These are phyloP conservation scores for Chondrosia reniformis DNA, from an alignment of 37 sponge, comb jelly and placozoan species.

Conservation along the genomic window DNA sequence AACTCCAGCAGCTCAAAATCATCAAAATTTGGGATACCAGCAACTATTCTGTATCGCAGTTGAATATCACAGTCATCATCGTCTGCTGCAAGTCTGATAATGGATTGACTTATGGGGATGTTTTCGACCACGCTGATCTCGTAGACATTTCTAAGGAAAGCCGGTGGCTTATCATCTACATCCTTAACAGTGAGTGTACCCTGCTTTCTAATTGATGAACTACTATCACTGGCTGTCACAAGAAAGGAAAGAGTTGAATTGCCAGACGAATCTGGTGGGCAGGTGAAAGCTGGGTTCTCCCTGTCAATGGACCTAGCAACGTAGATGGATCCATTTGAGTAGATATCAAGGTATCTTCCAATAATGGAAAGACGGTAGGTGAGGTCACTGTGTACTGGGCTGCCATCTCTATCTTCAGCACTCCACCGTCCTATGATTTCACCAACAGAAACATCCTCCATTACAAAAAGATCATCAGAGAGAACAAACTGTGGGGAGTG, in stretches of 20 bases:
- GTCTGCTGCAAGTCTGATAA: conserved; percentile 30
- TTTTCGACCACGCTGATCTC: conserved; percentile 31
- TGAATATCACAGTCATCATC: conserved; percentile 39
- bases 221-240: conserved; percentile 42
- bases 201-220: not conserved
- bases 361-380: conserved; percentile 35
- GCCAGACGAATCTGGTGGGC: conserved; percentile 30
- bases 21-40: not conserved
- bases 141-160: conserved; percentile 26
- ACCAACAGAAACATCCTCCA: not conserved
- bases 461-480: not conserved
- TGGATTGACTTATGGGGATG: not conserved
- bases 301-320: conserved; percentile 33
- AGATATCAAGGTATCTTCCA: not conserved
- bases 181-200: conserved; percentile 11
- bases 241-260: conserved; percentile 36
- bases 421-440: conserved; percentile 22
- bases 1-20: not conserved
- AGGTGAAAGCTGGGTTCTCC: conserved; percentile 19
- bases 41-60: conserved; percentile 27
- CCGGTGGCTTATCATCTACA: conserved; percentile 50
- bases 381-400: conserved; percentile 6
- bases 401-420: conserved; percentile 43
- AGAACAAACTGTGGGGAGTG: not conserved
- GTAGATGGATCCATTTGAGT: conserved; percentile 35